Evolutionary conservation across 2,888 invertebrate species (phyloP), one percentile per base, ranked within the genome.

Genomic region (Choreutis nemorana): DNA sequence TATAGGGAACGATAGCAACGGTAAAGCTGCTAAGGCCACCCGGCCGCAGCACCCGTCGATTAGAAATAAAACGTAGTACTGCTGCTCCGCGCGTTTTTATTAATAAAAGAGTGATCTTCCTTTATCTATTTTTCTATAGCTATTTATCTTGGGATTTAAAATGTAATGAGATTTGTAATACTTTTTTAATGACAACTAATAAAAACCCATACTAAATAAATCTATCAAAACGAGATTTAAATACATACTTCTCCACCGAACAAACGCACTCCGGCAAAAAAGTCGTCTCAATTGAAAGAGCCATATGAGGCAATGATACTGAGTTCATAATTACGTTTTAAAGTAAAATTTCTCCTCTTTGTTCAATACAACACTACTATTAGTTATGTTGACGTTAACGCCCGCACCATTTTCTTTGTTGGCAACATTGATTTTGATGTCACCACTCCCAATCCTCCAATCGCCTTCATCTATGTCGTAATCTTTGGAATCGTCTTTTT

Each of bases 381-480:
- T 54, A 14, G 35, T 39, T 11, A 50, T 45, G 38, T 49, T 49
- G 8, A 52, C 32, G 36, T 45, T 31, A 5, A 53, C 27, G 18
- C 36, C 33, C 11, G 10, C 13, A 26, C 35, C 13, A 28, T 1
- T 4, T 24, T 12, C 14, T 30, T 32, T 4, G 28, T n/a, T n/a
- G n/a, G n/a, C n/a, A n/a, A n/a, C n/a, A n/a, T n/a, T 28, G 8
- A 20, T 8, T 9, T 8, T 21, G 13, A 22, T 27, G 24, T 16
- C 22, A 22, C 33, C 2, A n/a, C n/a, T n/a, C n/a, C 45, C 53
- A 27, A 57, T 52, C n/a, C 62, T 43, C 61, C 55, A 59, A 33
- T 60, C 50, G 2, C 31, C 34, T 6, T 44, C 41, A 37, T 48
- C 49, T 23, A 61, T 52, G 15, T 55, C 48, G 34, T 50, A 53